Base-by-base conservation (phyloP, 1,140 invertebrate genomes). In the Cyrtorhinus lividipennis region DNA sequence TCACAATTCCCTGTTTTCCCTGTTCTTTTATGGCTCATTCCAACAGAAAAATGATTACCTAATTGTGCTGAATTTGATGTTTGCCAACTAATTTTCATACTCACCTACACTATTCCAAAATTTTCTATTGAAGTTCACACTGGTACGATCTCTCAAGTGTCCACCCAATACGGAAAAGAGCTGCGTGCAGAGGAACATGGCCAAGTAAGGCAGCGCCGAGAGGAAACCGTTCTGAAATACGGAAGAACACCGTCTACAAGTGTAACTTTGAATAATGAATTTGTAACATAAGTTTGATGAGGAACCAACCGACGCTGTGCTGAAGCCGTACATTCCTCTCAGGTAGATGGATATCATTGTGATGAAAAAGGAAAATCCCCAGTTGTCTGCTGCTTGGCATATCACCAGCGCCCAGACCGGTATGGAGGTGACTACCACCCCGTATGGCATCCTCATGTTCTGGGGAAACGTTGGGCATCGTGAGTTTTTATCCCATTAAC, bases 301-400 rank as follows among this genome's bases (percentile, higher is more conserved):
- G 5, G 5, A 8, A 15, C 30, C 15, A 8, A 70, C 69, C 23
- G 59, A 61, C 73, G 84, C 80, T 23, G 95, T 84, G 59, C 95
- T 77, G 67, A 88, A 88, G 59, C 83, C 75, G 0, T 97, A 77
- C 0, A 95, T 83, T 59, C 83, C 80, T 22, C 83, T 83, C 79
- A 98, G 85, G 70, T 93, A 98, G 0, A 83, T 86, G 0, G 95
- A 95, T 67, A 97, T 84, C 73, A 93, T 84, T 0, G 90, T 93
- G 56, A 97, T 77, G 46, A 98, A 77, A 1, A 88, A 95, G 77
- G 92, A 95, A 70, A 90, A 92, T 0, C 91, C 92, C 92, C 82
- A 86, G 69, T 83, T 82, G 66, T 83, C 78, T 15, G 77, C 76
- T 67, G 81, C 76, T 68, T 85, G 81, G 2, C 74, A 76, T 1